Evolutionary conservation across 2,113 vertebrate genomes (phyloP).

Genomic region (Epinephelus lanceolatus): DNA sequence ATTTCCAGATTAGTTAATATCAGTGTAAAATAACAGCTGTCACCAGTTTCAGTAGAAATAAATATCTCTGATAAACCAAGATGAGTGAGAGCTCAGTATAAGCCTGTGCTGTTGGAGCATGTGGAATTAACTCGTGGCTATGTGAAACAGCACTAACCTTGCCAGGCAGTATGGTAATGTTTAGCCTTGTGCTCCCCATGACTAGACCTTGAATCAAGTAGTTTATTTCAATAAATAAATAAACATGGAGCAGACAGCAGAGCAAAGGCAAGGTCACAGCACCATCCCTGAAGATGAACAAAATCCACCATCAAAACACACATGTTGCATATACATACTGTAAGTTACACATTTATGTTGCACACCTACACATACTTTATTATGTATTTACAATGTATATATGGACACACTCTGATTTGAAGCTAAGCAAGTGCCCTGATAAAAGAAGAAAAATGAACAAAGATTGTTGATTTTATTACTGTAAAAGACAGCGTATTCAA

Average conservation of each 20-base stretch:
- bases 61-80: background rate
- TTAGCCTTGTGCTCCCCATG: slow-evolving; percentile 62
- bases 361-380: background rate
- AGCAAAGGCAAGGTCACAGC: slow-evolving; percentile 68
- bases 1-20: background rate
- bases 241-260: slow-evolving; percentile 71
- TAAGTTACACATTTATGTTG: slow-evolving; percentile 2
- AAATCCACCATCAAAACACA: slow-evolving; percentile 17
- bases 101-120: slow-evolving; percentile 4
- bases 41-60: background rate
- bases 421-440: background rate
- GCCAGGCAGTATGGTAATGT: slow-evolving; percentile 70
- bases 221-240: slow-evolving; percentile 83
- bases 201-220: slow-evolving; percentile 77
- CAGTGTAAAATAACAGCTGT: background rate
- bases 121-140: slow-evolving; percentile 24
- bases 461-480: background rate
- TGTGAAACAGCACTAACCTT: slow-evolving; percentile 57
- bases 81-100: background rate
- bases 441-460: background rate
- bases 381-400: background rate
- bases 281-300: slow-evolving; percentile 24
- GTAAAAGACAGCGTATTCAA: background rate
- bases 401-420: background rate
- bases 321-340: background rate